phyloP scores from a whole-genome alignment of 2,888 invertebrate genomes.

The Synanthedon andrenaeformis region DNA sequence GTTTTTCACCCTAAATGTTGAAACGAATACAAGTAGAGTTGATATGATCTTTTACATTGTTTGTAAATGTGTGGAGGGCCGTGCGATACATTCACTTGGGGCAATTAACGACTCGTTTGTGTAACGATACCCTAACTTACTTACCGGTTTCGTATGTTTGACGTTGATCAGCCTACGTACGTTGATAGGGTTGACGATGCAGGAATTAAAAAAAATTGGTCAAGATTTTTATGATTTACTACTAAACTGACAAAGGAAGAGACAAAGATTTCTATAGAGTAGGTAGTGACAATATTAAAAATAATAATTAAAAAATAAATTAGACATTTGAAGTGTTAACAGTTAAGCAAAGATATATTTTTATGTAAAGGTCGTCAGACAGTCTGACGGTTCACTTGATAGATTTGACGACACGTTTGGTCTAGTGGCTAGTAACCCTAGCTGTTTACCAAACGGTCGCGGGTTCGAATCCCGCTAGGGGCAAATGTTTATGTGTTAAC shows the following conservation, averaged over 20 bases:
- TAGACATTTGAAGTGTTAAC: not conserved
- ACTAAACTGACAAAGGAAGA: no score
- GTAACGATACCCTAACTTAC: not conserved
- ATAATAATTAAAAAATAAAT: no score
- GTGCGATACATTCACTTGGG: slow-evolving; percentile 1
- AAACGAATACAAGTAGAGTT: not conserved
- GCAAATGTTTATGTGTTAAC: no score
- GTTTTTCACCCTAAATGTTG: not conserved
- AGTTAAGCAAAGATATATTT: not conserved
- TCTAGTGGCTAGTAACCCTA: no score
- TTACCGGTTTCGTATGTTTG: not conserved
- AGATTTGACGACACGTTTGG: no score
- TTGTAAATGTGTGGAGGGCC: slow-evolving; percentile 6
- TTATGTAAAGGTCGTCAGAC: not conserved
- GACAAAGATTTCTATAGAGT: no score
- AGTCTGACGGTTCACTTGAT: not conserved
- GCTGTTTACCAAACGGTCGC: no score
- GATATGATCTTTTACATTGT: slow-evolving; percentile 9
- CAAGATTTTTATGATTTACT: no score
- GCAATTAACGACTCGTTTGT: slow-evolving; percentile 4
- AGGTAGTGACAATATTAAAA: no score
- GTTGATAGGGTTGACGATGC: not conserved
- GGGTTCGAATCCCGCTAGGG: no score
- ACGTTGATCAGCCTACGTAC: not conserved
- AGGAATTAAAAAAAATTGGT: not conserved